A percentile compares a stretch with the other conserved stretches of the same genome.
Conservation (phyloP, 2,888 invertebrate species). For the Gymnocheta viridis region DNA sequence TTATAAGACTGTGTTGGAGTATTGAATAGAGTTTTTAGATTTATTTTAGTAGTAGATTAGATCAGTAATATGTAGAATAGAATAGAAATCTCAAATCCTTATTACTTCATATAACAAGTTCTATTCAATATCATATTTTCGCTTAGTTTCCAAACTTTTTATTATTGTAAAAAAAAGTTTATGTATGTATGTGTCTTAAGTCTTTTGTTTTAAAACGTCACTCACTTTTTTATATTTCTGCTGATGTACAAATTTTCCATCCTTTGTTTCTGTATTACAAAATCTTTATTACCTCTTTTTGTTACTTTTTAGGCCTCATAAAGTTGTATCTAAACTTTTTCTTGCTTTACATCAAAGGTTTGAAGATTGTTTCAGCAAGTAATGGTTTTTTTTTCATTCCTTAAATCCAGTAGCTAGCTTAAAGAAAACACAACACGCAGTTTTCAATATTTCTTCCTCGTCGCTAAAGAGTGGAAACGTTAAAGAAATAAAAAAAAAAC, state of each 20-base stretch:
- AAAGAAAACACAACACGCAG: slow-evolving; percentile 37
- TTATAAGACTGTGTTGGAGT: background rate
- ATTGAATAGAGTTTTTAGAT: background rate
- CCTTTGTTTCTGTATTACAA: background rate
- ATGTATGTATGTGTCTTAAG: slow-evolving; percentile 32
- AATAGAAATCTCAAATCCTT: background rate
- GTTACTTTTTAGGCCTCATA: background rate
- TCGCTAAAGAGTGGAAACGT: background rate
- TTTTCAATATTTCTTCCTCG: background rate
- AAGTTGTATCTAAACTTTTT: background rate
- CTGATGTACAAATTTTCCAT: background rate
- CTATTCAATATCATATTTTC: background rate
- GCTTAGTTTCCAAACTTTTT: background rate
- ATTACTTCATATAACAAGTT: background rate
- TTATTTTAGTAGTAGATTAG: background rate
- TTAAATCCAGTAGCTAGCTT: slow-evolving; percentile 55
- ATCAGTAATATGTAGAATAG: background rate
- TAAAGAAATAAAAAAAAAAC: background rate
- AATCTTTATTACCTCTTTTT: slow-evolving; percentile 1
- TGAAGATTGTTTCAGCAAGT: slow-evolving; percentile 5
- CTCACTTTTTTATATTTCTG: background rate
- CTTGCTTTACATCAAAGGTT: background rate
- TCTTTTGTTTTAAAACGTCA: slow-evolving; percentile 34
- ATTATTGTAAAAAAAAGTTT: background rate
- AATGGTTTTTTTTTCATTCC: slow-evolving; percentile 13